Evolutionary conservation across 2,113 vertebrate species (phyloP), one percentile per base, ranked within the genome.

Genomic region (Capreolus pygargus): DNA sequence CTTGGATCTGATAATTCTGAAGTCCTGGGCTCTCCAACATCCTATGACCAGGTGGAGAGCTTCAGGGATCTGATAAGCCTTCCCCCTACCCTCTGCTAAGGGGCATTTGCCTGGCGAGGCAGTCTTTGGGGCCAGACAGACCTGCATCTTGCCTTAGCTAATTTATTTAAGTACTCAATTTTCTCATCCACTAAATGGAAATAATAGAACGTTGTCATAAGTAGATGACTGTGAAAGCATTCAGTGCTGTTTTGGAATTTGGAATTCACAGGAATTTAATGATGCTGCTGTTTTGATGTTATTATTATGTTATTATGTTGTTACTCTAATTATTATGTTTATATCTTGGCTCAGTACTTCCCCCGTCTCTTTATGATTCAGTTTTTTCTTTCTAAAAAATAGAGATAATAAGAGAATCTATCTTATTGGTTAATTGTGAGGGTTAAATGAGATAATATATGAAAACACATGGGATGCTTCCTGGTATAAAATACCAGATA

Each of bases 241-340:
- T 19, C 9, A 76, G 7, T 33, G 21, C 47, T 91, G 4, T 67
- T 76, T 94, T 45, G 43, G 43, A 45, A 45, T 45, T 45, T 45
- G 43, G 43, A 45, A 45, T 45, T 70, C n/a, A 81, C 12, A 74
- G 45, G 25, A 30, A 81, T 70, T 96, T 67, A 91, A 82, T 89
- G 30, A 87, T 84, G 79, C 25, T 85, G 6, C 7, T 39, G 10
- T 91, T 83, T 83, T n/a, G 16, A 13, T 78, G 3, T 76, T n/a
- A 36, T 95, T 87, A 30, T 87, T 91, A 91, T 45, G 23, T 86
- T 76, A 36, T 57, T 61, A 61, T 61, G 50, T 86, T 91, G 23
- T 92, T 96, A 76, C 76, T 95, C 9, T 93, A 64, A 76, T 50
- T 28, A 87, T 82, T 86, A 12, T 86, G 25, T 96, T 94, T 64